Base-by-base conservation (phyloP, 2,113 vertebrate genomes). In the Grammomys dolichurus region DNA sequence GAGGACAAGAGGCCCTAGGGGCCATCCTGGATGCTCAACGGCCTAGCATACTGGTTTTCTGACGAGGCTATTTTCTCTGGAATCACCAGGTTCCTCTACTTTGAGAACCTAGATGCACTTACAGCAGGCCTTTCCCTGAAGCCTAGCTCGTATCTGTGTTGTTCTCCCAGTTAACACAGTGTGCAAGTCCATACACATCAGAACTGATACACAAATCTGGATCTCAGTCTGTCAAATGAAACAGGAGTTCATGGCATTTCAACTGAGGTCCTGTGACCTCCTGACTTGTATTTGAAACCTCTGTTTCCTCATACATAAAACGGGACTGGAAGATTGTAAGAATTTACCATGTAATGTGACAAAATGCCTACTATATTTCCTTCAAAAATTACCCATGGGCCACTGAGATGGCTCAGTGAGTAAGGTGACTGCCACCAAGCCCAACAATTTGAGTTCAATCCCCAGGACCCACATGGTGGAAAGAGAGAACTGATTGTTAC, bases 131-230 rank as follows among this genome's bases (percentile, higher is more conserved):
- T 65, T 85, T 85, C 87, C 92, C 51, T 56, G 70, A 81, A 54
- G 36, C 33, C 63, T 81, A 40, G 58, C 17, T 56, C 9, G 54
- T 46, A 69, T 48, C 63, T 85, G 19, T 43, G 46, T 90, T 63
- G 48, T 60, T 76, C 36, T 96, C 82, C 40, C 63, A 24, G 24
- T 95, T 91, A 89, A 86, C 78, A 96, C 19, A 76, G n/a, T 65
- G 75, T 89, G 56, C 76, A 60, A 94, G 67, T 91, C 95, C 58
- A 19, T 10, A 58, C 54, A 60, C 26, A 48, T 17, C 20, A 28
- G 94, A 95, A 94, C 88, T 85, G 89, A 28, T 36, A 48, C 85
- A 22, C 80, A 87, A 76, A 65, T 84, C 81, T 77, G 28, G n/a
- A 85, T 95, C 43, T 96, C 90, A 51, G 60, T 72, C 48, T 0